Conservation (phyloP, 2,797 vertebrate genomes). For the Gallinago stenura region DNA sequence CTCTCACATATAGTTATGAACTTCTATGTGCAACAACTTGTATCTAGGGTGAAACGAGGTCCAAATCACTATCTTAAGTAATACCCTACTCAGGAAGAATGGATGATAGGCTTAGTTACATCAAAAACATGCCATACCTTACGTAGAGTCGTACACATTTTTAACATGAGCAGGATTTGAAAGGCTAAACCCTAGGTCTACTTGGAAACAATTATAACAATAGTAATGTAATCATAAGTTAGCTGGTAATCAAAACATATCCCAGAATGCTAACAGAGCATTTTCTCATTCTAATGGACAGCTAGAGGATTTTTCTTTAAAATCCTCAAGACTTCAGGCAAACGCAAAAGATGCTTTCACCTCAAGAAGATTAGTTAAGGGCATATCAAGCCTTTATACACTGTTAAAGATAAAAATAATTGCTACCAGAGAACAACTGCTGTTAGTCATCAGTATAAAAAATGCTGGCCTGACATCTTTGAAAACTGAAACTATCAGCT, state of each 20-base stretch:
- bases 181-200: neutral
- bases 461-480: neutral
- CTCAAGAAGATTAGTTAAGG: neutral
- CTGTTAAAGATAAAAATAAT: neutral
- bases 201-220: neutral
- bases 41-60: neutral
- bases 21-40: neutral
- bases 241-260: neutral
- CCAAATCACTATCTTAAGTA: neutral
- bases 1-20: rapidly evolving
- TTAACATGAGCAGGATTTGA: neutral
- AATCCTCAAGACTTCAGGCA: neutral
- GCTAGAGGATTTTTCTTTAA: neutral
- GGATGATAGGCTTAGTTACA: neutral
- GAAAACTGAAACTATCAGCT: constrained; percentile 3
- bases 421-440: neutral
- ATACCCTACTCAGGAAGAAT: neutral
- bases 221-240: neutral
- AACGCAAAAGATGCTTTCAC: neutral
- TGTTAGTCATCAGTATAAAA: neutral
- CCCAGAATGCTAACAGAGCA: neutral
- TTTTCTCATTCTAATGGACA: neutral
- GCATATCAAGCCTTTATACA: neutral
- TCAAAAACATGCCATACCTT: neutral
- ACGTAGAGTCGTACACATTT: neutral